phyloP scores from a whole-genome alignment of 2,888 invertebrate species.

The Drosophila ezoana region DNA sequence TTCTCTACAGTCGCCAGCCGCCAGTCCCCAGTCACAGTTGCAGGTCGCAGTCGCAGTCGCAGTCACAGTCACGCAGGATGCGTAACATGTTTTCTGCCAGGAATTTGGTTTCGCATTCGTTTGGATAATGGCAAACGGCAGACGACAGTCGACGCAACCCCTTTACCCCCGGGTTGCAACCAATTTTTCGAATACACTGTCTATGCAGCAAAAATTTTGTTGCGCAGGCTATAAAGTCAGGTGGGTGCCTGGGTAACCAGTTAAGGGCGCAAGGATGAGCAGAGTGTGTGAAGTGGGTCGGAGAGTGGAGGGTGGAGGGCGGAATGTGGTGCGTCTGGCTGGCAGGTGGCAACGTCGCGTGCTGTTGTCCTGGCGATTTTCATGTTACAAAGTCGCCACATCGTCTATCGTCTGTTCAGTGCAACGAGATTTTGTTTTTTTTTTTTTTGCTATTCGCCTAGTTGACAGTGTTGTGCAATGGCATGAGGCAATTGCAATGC shows the following conservation, averaged over 20 bases:
- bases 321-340: constrained; percentile 16
- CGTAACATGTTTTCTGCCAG: constrained; percentile 74
- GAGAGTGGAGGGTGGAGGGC: not conserved
- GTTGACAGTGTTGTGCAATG: constrained; percentile 33
- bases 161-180: not conserved
- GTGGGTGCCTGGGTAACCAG: constrained; percentile 29
- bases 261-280: not conserved
- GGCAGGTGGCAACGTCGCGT: constrained; percentile 60
- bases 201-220: constrained; percentile 66
- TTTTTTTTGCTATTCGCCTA: constrained; percentile 24
- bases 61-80: constrained; percentile 53
- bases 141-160: constrained; percentile 40
- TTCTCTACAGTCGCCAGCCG: constrained; percentile 14
- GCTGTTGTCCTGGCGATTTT: constrained; percentile 77
- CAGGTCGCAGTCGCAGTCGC: constrained; percentile 23
- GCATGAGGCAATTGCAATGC: constrained; percentile 11
- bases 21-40: constrained; percentile 14
- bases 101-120: constrained; percentile 78
- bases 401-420: constrained; percentile 66
- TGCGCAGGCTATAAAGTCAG: constrained; percentile 77
- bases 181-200: constrained; percentile 36
- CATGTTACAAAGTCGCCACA: constrained; percentile 77
- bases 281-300: not conserved
- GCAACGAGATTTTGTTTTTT: constrained; percentile 47
- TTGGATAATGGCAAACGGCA: constrained; percentile 71